phyloP scores from a whole-genome alignment of 1,140 invertebrate genomes.

The Tetraneura akinire region DNA sequence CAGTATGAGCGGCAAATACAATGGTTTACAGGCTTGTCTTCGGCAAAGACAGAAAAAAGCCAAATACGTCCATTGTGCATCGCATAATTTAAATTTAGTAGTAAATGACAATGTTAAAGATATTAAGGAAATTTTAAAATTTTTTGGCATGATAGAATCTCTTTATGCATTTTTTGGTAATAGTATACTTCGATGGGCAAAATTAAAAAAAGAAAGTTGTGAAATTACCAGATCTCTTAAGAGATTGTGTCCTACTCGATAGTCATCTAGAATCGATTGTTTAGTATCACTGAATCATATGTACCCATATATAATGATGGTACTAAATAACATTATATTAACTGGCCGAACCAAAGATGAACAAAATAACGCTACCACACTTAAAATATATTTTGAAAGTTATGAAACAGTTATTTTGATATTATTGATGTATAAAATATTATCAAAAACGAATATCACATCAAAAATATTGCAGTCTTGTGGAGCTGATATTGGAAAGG shows the following conservation, averaged over 20 bases:
- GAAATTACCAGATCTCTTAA: slow-evolving; percentile 5
- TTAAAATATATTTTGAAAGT: too few relatives aligned
- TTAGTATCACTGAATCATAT: background rate
- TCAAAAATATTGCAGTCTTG: background rate
- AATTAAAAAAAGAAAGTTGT: background rate
- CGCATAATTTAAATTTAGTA: background rate
- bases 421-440: slow-evolving; percentile 18
- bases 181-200: background rate
- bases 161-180: background rate
- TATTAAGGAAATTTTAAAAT: background rate
- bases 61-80: background rate
- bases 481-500: background rate
- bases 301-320: background rate
- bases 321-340: background rate
- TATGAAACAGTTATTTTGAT: too few relatives aligned
- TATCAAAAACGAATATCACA: background rate
- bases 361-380: background rate
- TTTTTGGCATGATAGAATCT: background rate
- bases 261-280: background rate
- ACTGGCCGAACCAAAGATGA: background rate
- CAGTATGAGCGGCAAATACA: background rate
- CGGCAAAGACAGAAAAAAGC: background rate
- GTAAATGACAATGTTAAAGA: background rate
- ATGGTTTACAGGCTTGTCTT: background rate
- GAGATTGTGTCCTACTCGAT: background rate